Conservation (phyloP, 1,140 invertebrate species). For the Camponotus vicinus region DNA sequence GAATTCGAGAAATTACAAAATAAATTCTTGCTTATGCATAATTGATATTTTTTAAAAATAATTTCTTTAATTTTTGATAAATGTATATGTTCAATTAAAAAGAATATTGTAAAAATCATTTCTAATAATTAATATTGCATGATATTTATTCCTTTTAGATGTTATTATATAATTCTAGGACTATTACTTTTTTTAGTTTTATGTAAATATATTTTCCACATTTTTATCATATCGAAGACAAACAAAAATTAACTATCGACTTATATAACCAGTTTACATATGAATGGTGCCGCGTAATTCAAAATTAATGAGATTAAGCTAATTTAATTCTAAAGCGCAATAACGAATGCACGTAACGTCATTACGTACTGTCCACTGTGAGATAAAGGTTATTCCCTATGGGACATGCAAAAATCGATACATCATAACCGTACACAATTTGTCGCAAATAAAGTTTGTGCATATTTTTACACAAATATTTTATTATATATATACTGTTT, state of each 20-base stretch:
- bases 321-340: constrained; percentile 75
- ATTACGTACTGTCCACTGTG: constrained; percentile 61
- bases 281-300: constrained; percentile 34
- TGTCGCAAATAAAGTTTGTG: not conserved
- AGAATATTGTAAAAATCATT: not conserved
- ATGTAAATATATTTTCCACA: constrained; percentile 12
- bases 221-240: not conserved
- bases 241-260: not conserved
- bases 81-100: not conserved
- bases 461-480: not conserved
- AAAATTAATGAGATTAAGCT: constrained; percentile 74
- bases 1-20: not conserved
- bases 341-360: constrained; percentile 69
- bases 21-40: not conserved
- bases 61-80: not conserved
- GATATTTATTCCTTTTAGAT: not conserved
- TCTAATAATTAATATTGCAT: not conserved
- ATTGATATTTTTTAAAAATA: not conserved
- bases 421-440: constrained; percentile 24
- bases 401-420: constrained; percentile 62
- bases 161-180: not conserved
- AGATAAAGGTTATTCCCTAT: constrained; percentile 70
- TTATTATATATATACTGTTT: not conserved
- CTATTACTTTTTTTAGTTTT: not conserved
- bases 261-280: constrained; percentile 7